phyloP scores from a whole-genome alignment of 1,140 invertebrate species.

The Globodera ellingtonae region DNA sequence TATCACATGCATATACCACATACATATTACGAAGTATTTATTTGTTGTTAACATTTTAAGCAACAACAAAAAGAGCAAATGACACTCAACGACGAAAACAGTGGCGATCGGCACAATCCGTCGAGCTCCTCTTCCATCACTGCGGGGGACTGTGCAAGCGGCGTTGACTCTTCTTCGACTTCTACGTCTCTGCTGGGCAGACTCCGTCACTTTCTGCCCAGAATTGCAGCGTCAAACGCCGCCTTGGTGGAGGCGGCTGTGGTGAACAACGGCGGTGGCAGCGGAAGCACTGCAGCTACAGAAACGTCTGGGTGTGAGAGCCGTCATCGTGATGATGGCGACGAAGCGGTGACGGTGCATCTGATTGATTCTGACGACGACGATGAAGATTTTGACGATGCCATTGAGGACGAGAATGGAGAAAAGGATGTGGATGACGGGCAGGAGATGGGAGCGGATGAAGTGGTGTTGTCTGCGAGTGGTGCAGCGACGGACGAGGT shows the following conservation, averaged over 20 bases:
- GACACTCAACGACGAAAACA: background rate
- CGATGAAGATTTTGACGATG: background rate
- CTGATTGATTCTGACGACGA: conserved; percentile 18
- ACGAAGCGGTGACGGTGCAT: background rate
- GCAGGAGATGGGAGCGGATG: background rate
- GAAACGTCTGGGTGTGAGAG: too few relatives aligned
- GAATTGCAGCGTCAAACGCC: conserved; percentile 28
- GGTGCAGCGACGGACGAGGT: too few relatives aligned
- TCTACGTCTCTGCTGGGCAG: conserved; percentile 17
- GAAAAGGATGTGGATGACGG: background rate
- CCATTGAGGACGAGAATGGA: background rate
- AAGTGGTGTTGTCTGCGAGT: background rate
- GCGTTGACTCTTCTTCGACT: background rate
- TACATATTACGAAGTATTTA: too few relatives aligned
- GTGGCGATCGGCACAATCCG: background rate
- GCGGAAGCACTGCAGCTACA: background rate
- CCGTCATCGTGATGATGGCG: background rate
- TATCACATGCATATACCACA: too few relatives aligned
- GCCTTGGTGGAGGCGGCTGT: background rate
- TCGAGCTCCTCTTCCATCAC: background rate
- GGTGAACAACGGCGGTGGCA: background rate
- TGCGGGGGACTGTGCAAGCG: background rate
- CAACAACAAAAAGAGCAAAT: background rate
- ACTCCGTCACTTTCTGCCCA: conserved; percentile 30
- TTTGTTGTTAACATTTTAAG: too few relatives aligned